phyloP scores from a whole-genome alignment of 2,113 vertebrate genomes.

The Typhlomys cinereus region DNA sequence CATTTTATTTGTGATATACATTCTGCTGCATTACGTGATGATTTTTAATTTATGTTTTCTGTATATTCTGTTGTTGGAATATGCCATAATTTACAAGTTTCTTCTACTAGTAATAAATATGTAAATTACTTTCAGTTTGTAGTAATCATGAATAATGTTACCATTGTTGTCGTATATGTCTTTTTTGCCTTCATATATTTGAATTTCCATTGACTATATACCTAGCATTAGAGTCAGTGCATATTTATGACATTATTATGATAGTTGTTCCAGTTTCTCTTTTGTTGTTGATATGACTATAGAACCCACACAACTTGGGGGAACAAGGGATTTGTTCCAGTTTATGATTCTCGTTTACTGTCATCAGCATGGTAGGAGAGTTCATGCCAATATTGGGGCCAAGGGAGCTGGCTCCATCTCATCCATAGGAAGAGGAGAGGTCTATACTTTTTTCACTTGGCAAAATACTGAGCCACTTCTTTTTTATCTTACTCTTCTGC shows the following conservation, averaged over 20 bases:
- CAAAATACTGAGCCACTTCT: too few species aligned
- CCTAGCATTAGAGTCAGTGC: constrained; percentile 43
- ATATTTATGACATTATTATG: constrained; percentile 52
- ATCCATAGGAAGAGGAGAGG: too few species aligned
- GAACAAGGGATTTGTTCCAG: too few species aligned
- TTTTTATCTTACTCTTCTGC: too few species aligned
- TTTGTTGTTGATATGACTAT: too few species aligned
- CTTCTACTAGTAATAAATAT: constrained; percentile 27
- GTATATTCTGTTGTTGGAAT: constrained; percentile 23
- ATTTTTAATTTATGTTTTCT: constrained; percentile 50
- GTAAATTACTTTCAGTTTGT: constrained; percentile 1
- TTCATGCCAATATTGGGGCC: too few species aligned
- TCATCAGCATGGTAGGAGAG: too few species aligned
- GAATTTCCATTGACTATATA: constrained; percentile 46
- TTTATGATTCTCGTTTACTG: too few species aligned
- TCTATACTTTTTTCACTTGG: too few species aligned
- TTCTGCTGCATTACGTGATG: background rate
- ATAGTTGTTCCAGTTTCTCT: background rate
- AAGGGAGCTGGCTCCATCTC: too few species aligned
- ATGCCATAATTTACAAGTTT: constrained; percentile 17
- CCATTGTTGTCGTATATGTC: background rate
- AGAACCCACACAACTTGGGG: too few species aligned
- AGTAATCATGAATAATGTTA: constrained; percentile 37
- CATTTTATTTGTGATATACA: constrained; percentile 2
- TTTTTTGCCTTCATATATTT: constrained; percentile 31